Evolutionary conservation across 1,140 invertebrate genomes (phyloP), one percentile per base, ranked within the genome.

Genomic region (Zelostemma sp.): DNA sequence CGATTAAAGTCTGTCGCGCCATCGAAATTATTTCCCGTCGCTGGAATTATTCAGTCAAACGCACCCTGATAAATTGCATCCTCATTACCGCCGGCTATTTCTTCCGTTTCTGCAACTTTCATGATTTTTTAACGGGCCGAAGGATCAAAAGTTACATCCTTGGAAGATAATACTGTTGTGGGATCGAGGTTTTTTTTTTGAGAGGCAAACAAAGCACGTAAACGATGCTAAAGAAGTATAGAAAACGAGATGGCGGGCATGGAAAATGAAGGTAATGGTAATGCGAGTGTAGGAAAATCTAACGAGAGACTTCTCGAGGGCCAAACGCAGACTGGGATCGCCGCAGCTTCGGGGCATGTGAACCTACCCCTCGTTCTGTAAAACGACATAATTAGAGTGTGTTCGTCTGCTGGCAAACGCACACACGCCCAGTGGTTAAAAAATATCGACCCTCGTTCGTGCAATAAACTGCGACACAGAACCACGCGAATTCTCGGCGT

Each of bases 361-460:
- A 68, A 54, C 54, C 64, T 73, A 55, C 68, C 68, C 71, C 70
- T 75, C 71, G 69, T 75, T 72, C 64, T 73, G 68, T 78, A 78
- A 72, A 80, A 80, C 75, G 73, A 77, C 76, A 76, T 81, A 81
- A 81, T 81, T 81, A 76, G 76, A 80, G 74, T 71, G 47, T 64
- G 57, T 72, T 68, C 61, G 61, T 67, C 58, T 49, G 61, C 51
- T 57, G 46, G 55, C 59, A 64, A 51, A 53, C 40, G 56, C 57
- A 43, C 57, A 40, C 45, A 16, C n/a, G 50, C 16, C 35, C 56
- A 57, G 41, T 50, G 12, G 25, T 28, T 25, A 60, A 63, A 69
- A 73, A 70, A 66, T 67, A 73, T 73, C 60, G 71, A 73, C 64
- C 68, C 62, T 51, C 49, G 16, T 58, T 48, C 53, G 51, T 61